Evolutionary conservation across 2,113 vertebrate species (phyloP), one percentile per base, ranked within the genome.

Genomic region (Pedetes capensis): DNA sequence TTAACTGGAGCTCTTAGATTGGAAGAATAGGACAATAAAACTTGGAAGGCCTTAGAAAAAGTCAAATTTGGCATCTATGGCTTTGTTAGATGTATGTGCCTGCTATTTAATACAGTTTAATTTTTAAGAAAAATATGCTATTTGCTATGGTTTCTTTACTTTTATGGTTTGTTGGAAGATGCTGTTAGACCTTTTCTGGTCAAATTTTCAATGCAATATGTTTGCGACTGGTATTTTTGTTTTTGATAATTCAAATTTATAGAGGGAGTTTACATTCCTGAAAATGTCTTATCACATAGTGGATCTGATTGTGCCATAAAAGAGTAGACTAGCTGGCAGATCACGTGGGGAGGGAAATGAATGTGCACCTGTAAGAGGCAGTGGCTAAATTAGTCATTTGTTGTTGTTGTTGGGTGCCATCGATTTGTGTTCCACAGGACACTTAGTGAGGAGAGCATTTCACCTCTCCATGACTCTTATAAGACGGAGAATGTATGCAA

Each of bases 251-350:
- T 47, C 29, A 71, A 11, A 55, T 82, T 83, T 93, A n/a, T 49
- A 64, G 69, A 89, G 34, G 3, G 69, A 69, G 23, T 78, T 93
- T 82, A 57, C 69, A 86, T 91, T 96, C 74, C 86, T 91, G 89
- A 91, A 88, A 94, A 69, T 75, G 63, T 89, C 64, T 96, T 93
- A 95, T 91, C 95, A 86, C 39, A 49, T 44, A 95, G 37, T 82
- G 42, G 85, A 95, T 84, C 82, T 79, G 79, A 79, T 47, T 96
- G 69, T 95, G 82, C 49, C 69, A 57, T 86, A 64, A 82, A 86
- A 84, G 72, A 53, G 74, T 87, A 74, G 51, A 29, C 85, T 82
- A 25, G 2, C 47, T 29, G 81, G 63, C 82, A 93, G 64, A 66
- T 85, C 71, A 66, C 8, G 0, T 94, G 78, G 47, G 53, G n/a